Percentiles rank a stretch among this genome's conserved stretches.
These are phyloP conservation scores for Xerus inauris DNA, from an alignment of 2,113 vertebrate species.

Conservation along the genomic window DNA sequence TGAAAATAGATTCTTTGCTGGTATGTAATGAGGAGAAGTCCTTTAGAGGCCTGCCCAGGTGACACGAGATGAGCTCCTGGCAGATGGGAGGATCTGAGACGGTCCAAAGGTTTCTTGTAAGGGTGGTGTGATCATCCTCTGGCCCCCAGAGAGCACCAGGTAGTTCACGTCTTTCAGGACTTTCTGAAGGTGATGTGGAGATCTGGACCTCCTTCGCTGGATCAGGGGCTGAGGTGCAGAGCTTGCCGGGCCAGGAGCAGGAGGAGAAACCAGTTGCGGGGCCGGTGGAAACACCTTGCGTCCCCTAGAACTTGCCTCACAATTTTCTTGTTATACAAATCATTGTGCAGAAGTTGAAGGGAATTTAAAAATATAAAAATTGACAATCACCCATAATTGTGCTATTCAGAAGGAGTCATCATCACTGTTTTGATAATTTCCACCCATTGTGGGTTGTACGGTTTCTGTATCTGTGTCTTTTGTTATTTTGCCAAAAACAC, in stretches of 20 bases:
- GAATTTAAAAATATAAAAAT: neutral
- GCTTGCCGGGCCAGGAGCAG: too few relatives aligned
- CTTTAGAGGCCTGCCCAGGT: neutral
- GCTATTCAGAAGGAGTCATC: constrained; percentile 29
- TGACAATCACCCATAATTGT: neutral
- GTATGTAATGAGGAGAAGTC: neutral
- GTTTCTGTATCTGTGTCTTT: neutral
- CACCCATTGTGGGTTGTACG: neutral
- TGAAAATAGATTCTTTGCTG: neutral
- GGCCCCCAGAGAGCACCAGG: too few relatives aligned
- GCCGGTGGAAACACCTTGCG: neutral
- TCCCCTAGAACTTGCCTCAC: neutral
- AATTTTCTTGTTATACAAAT: constrained; percentile 5
- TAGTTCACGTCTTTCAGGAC: too few relatives aligned
- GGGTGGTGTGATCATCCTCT: neutral
- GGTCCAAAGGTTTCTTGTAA: neutral
- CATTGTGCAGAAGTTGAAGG: neutral
- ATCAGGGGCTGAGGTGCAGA: neutral
- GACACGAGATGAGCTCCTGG: neutral
- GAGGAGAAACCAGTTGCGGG: too few relatives aligned
- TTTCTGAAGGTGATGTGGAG: too few relatives aligned
- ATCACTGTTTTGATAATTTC: constrained; percentile 29
- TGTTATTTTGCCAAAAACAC: neutral
- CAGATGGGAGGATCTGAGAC: neutral
- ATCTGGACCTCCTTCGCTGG: too few relatives aligned